Percentiles rank a stretch among this genome's conserved stretches.
Evolutionary conservation across 2,113 vertebrate genomes (phyloP).

Genomic region (Nesoenas mayeri): DNA sequence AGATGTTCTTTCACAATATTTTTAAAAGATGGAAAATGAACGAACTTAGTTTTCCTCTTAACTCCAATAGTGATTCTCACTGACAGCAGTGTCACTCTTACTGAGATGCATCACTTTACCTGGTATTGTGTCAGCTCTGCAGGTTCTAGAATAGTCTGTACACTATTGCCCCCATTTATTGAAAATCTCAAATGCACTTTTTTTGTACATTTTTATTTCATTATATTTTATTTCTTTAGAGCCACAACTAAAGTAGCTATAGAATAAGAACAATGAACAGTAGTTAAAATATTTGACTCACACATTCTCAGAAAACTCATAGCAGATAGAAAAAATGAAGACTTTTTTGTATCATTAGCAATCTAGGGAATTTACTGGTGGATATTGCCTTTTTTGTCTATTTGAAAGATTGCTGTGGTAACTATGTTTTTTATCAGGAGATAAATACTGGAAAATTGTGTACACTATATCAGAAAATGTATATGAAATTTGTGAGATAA

Average conservation of each 20-base stretch:
- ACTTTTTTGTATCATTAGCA: background rate
- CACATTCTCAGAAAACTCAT: background rate
- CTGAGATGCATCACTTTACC: background rate
- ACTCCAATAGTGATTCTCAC: background rate
- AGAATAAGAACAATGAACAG: background rate
- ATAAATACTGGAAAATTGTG: background rate
- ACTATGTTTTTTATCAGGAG: background rate
- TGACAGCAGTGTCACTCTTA: background rate
- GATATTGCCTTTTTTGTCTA: rapidly evolving
- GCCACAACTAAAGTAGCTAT: background rate
- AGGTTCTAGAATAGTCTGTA: background rate
- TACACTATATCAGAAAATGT: background rate
- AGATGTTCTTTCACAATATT: background rate
- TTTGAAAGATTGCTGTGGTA: background rate
- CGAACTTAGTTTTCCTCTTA: background rate
- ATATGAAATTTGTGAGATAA: background rate
- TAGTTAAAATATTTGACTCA: background rate
- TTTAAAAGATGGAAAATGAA: background rate
- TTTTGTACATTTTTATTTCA: background rate
- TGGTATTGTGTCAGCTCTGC: background rate
- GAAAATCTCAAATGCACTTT: background rate
- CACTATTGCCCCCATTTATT: background rate
- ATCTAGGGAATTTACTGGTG: background rate
- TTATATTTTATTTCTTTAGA: background rate
- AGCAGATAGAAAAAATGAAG: background rate